Conservation (phyloP, 1,140 invertebrate species). For the Drosophila ironensis region DNA sequence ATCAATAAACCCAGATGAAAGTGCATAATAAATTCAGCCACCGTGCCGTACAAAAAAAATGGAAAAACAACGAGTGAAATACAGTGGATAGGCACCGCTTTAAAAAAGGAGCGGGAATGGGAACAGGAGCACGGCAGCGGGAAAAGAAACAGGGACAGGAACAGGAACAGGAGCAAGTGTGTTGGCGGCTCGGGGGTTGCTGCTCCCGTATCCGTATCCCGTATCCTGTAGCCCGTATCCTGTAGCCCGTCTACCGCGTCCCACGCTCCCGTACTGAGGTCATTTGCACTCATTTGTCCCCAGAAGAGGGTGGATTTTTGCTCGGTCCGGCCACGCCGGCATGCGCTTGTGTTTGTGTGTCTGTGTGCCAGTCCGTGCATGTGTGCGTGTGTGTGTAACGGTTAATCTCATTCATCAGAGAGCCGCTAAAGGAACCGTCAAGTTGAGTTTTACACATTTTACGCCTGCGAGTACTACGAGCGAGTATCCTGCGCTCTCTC, state of each 20-base stretch:
- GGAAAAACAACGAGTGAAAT: slow-evolving; percentile 58
- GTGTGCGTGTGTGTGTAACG: slow-evolving; percentile 43
- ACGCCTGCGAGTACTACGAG: slow-evolving; percentile 70
- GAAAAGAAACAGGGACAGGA: neutral
- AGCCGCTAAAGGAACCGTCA: slow-evolving; percentile 43
- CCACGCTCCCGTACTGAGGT: slow-evolving; percentile 25
- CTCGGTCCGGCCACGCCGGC: slow-evolving; percentile 37
- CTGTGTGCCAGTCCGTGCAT: slow-evolving; percentile 3
- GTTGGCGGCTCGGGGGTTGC: slow-evolving; percentile 46
- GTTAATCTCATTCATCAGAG: slow-evolving; percentile 79
- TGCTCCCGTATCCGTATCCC: slow-evolving; percentile 43
- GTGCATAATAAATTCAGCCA: slow-evolving; percentile 42
- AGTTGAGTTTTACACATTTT: slow-evolving; percentile 74
- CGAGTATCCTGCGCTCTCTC: slow-evolving; percentile 24
- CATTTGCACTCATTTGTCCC: slow-evolving; percentile 51
- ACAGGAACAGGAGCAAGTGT: slow-evolving; percentile 48
- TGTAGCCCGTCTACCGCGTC: no score
- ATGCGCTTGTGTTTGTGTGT: slow-evolving; percentile 6
- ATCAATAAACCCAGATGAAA: slow-evolving; percentile 10
- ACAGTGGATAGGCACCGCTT: slow-evolving; percentile 22
- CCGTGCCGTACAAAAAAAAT: slow-evolving; percentile 19
- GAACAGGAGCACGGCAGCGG: slow-evolving; percentile 22
- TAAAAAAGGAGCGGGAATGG: slow-evolving; percentile 4
- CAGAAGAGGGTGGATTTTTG: slow-evolving; percentile 62
- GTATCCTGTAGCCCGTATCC: slow-evolving; percentile 29